Conservation (phyloP, 2,888 invertebrate genomes). For the Eupeodes luniger region DNA sequence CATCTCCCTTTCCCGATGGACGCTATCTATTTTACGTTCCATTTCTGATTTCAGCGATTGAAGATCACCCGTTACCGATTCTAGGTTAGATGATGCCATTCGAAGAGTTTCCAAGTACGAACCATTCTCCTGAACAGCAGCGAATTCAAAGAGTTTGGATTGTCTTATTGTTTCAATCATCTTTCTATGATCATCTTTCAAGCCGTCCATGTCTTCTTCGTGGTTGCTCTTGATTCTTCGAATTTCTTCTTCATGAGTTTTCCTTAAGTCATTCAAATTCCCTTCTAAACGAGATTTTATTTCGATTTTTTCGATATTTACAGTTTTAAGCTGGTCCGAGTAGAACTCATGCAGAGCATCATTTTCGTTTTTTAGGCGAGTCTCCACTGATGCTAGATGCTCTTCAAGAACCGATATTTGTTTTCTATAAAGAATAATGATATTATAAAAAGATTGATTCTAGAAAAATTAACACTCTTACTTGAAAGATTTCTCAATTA, state of each 20-base stretch:
- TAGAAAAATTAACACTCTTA: constrained; percentile 64
- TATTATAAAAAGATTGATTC: neutral
- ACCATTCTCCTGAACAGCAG: constrained; percentile 82
- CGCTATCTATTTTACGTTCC: constrained; percentile 79
- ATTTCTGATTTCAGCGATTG: constrained; percentile 81
- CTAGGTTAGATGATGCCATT: constrained; percentile 81
- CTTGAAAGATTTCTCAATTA: constrained; percentile 83
- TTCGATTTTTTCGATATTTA: constrained; percentile 78
- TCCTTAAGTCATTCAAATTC: constrained; percentile 78
- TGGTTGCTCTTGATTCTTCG: constrained; percentile 80
- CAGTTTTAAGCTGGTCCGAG: constrained; percentile 78
- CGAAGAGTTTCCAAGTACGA: constrained; percentile 82
- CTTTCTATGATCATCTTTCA: constrained; percentile 79
- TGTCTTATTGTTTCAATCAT: constrained; percentile 83
- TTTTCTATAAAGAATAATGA: constrained; percentile 78
- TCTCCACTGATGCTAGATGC: constrained; percentile 80
- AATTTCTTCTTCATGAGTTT: constrained; percentile 81
- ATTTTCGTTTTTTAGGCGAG: constrained; percentile 81
- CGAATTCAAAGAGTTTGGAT: constrained; percentile 82
- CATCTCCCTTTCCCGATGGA: constrained; percentile 80
- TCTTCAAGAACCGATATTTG: constrained; percentile 82
- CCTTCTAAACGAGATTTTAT: constrained; percentile 79
- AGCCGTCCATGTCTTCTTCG: constrained; percentile 80
- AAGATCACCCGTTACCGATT: constrained; percentile 79
- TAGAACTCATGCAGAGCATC: constrained; percentile 79